Evolutionary conservation across 2,113 vertebrate species (phyloP).

Genomic region (Rhizomys pruinosus): DNA sequence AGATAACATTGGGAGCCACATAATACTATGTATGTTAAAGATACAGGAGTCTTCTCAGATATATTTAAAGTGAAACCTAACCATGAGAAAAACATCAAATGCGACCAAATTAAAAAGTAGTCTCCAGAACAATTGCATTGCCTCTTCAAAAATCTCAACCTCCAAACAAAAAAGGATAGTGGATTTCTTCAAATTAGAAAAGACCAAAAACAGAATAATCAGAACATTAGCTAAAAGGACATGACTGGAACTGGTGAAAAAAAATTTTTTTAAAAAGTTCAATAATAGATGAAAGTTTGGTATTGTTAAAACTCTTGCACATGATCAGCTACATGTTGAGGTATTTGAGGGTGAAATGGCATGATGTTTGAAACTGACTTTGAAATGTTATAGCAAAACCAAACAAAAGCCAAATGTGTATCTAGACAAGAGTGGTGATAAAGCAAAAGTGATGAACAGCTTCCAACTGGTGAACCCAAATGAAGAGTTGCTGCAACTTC

Average conservation of each 20-base stretch:
- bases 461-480: not conserved
- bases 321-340: not conserved
- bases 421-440: not conserved
- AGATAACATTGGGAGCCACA: not conserved
- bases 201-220: not conserved
- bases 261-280: not conserved
- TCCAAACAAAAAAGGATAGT: not conserved
- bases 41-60: not conserved
- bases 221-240: not conserved
- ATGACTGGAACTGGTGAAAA: not conserved
- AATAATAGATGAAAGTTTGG: not conserved
- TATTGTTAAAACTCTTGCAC: not conserved
- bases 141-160: not conserved
- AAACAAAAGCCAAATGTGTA: not conserved
- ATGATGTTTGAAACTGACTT: not conserved
- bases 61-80: constrained; percentile 35
- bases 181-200: not conserved
- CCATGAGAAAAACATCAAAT: not conserved
- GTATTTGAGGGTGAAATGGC: constrained; percentile 28
- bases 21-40: not conserved
- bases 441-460: not conserved
- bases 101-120: not conserved
- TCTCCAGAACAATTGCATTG: not conserved
- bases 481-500: not conserved
- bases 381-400: constrained; percentile 25